Evolutionary conservation across 1,140 invertebrate genomes (phyloP).

Genomic region (Oscheius sp.): DNA sequence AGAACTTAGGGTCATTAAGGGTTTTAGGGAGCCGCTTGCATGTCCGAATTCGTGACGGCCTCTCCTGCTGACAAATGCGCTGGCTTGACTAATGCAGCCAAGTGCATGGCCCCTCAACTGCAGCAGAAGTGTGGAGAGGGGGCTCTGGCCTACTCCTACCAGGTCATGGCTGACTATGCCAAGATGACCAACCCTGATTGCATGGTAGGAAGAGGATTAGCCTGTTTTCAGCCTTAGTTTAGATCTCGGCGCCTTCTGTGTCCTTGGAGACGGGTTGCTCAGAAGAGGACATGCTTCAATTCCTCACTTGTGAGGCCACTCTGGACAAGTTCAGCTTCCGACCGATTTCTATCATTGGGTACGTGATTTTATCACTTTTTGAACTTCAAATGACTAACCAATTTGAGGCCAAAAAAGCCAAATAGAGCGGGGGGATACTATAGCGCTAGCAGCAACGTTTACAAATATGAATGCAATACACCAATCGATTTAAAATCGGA

Average conservation of each 20-base stretch:
- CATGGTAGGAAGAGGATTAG: constrained; percentile 1
- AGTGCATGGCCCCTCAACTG: constrained; percentile 42
- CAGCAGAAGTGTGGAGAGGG: constrained; percentile 42
- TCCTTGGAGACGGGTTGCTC: constrained; percentile 53
- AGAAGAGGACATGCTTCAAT: constrained; percentile 49
- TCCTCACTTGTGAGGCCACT: constrained; percentile 48
- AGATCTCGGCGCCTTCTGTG: constrained; percentile 42
- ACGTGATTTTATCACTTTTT: neutral
- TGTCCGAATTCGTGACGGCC: constrained; percentile 28
- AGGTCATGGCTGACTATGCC: constrained; percentile 47
- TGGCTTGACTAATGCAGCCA: constrained; percentile 14
- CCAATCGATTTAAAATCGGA: no score
- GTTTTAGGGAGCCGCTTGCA: constrained; percentile 6
- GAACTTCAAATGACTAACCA: neutral
- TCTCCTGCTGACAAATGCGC: constrained; percentile 27
- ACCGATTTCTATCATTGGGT: constrained; percentile 52
- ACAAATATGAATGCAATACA: no score
- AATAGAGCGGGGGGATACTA: no score
- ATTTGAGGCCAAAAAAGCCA: no score
- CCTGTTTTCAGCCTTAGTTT: constrained; percentile 22
- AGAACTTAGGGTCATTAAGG: constrained; percentile 14
- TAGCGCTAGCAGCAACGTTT: no score
- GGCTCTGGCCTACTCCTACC: constrained; percentile 47
- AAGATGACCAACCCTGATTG: neutral
- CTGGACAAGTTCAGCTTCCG: constrained; percentile 49